These are phyloP conservation scores for Alligator sinensis DNA, from an alignment of 2,113 vertebrate species.

Conservation along the genomic window DNA sequence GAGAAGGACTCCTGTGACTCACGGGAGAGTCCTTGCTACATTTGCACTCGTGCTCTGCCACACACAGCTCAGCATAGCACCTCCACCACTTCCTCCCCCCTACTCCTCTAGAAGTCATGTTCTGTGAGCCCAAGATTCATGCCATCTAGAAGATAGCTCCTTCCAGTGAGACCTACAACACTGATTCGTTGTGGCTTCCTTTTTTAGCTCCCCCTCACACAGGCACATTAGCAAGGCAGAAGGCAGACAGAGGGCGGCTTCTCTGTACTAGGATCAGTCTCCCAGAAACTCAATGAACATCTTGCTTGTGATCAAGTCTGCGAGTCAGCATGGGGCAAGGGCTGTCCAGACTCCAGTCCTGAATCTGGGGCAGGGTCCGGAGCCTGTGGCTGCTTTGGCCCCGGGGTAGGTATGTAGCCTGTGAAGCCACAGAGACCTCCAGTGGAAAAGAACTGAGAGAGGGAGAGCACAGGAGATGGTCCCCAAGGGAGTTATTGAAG, in stretches of 20 bases:
- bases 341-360: background rate
- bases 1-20: conserved; percentile 73
- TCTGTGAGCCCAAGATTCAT: conserved; percentile 26
- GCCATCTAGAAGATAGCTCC: conserved; percentile 19
- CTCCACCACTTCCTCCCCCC: conserved; percentile 55
- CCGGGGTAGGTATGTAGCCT: conserved; percentile 19
- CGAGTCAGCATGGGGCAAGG: background rate
- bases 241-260: background rate
- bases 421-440: background rate
- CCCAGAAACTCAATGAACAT: background rate
- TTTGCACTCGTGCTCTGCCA: conserved; percentile 56
- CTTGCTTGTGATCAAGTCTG: background rate
- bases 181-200: conserved; percentile 19
- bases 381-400: background rate
- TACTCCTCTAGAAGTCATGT: conserved; percentile 55
- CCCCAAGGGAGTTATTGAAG: background rate
- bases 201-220: background rate
- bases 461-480: background rate
- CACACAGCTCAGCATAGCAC: conserved; percentile 45
- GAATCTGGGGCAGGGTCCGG: background rate
- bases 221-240: background rate
- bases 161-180: conserved; percentile 17
- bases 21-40: conserved; percentile 82
- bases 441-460: background rate
- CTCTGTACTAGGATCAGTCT: too few species aligned